Conservation (phyloP, 2,797 vertebrate species). For the Falco cherrug region DNA sequence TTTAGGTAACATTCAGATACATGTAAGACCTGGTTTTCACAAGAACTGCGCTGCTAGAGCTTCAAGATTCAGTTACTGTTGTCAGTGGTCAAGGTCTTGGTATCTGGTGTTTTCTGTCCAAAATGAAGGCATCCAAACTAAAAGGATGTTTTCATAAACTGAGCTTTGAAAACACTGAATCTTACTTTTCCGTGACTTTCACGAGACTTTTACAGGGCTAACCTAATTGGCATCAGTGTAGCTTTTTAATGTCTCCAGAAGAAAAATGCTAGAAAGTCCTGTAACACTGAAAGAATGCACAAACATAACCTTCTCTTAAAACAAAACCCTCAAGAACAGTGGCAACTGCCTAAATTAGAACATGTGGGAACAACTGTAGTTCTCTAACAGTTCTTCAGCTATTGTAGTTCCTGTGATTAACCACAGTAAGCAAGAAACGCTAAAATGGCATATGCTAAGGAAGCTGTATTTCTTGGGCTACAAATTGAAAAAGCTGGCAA, state of each 20-base stretch:
- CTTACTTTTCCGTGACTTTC: not conserved
- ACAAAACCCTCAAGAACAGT: not conserved
- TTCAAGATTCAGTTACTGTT: not conserved
- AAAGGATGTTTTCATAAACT: not conserved
- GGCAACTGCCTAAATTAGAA: not conserved
- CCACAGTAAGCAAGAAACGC: not conserved
- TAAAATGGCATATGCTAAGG: not conserved
- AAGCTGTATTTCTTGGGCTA: not conserved
- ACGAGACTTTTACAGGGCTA: not conserved
- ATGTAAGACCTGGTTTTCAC: not conserved
- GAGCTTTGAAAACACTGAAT: not conserved
- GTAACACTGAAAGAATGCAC: not conserved
- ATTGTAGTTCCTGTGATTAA: constrained; percentile 13
- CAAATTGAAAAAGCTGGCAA: not conserved
- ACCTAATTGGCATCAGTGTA: not conserved
- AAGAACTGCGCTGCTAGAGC: not conserved
- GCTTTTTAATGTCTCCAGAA: not conserved
- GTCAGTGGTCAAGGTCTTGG: not conserved
- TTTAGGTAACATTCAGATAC: not conserved
- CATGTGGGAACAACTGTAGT: not conserved
- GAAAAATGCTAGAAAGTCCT: not conserved
- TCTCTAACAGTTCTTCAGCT: not conserved
- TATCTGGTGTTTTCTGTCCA: not conserved
- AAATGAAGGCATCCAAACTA: not conserved
- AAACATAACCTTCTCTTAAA: not conserved